A percentile compares a stretch with the other conserved stretches of the same genome.
phyloP scores from a whole-genome alignment of 2,797 vertebrate genomes.

The Sebastes cheni region DNA sequence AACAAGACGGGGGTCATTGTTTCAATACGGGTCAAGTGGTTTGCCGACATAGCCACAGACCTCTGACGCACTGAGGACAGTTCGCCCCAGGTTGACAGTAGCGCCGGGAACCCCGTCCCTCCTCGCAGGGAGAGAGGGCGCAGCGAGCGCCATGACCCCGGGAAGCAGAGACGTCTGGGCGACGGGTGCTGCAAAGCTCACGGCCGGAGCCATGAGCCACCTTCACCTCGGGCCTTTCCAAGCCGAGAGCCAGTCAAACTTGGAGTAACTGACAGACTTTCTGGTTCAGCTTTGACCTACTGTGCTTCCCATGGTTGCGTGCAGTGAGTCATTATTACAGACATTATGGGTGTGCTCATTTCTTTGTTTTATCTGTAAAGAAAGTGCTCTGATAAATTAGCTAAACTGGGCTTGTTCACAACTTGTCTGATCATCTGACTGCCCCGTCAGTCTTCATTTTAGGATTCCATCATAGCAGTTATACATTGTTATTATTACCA shows the following conservation, averaged over 20 bases:
- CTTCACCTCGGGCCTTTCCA: too few relatives aligned
- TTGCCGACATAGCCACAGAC: too few relatives aligned
- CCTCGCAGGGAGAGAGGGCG: too few relatives aligned
- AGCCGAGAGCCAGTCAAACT: neutral
- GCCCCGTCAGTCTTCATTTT: neutral
- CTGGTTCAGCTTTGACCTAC: neutral
- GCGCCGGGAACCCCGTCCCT: too few relatives aligned
- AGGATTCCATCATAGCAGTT: neutral
- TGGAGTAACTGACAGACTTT: neutral
- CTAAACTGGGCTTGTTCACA: neutral
- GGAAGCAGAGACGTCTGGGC: too few relatives aligned
- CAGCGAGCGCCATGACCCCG: too few relatives aligned
- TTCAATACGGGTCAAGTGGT: too few relatives aligned
- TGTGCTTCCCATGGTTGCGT: neutral
- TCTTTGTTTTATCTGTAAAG: neutral
- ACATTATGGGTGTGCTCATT: neutral
- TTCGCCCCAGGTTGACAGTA: too few relatives aligned
- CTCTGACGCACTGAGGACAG: too few relatives aligned
- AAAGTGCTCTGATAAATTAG: neutral
- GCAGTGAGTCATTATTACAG: neutral
- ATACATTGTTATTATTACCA: neutral
- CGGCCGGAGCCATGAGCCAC: too few relatives aligned
- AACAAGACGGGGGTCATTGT: too few relatives aligned
- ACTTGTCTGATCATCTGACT: neutral
- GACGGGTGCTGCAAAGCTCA: too few relatives aligned